Evolutionary conservation across 2,797 vertebrate genomes (phyloP), one percentile per base, ranked within the genome.

Genomic region (Diplodus sargus): DNA sequence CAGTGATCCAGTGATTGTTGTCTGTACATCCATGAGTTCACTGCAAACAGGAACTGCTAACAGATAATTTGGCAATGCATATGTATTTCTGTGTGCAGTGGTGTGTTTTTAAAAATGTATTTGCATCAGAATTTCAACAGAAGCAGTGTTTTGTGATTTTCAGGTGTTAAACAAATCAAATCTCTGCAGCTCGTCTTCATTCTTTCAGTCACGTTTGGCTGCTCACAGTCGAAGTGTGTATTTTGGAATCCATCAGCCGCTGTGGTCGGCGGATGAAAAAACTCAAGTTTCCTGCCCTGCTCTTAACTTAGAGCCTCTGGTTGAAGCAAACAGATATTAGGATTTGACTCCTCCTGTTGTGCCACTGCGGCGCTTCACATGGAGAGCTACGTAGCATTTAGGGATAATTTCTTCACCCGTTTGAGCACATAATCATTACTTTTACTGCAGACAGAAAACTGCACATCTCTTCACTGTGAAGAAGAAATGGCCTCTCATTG

Each of bases 281-380:
- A 48, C 11, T 5, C 0, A 49, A 4, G 64, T 68, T 85, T 87
- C 85, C 87, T 83, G 75, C 70, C 65, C 58, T 82, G 84, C 70
- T 82, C 84, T 74, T 70, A 70, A 83, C 79, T 89, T 81, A 84
- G 78, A 85, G 71, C 65, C 57, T 78, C 73, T 62, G 84, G 73
- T 74, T 28, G 56, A 68, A 58, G 81, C 70, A 70, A 48, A 60
- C 76, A 79, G 87, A 89, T 89, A 89, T 85, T 84, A 88, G 84
- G 71, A 82, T 70, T 39, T 61, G 69, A 74, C 83, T 87, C 61
- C 65, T 80, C 61, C 75, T 34, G 65, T 11, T 57, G 57, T 73
- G 75, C 70, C 54, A 17, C 25, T 4, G 22, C 28, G 34, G 51
- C 52, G 59, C 65, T 72, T 70, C 69, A 43, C 23, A 16, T 72